Evolutionary conservation across 1,140 invertebrate species (phyloP).

Genomic region (Lutraria rhynchaena): DNA sequence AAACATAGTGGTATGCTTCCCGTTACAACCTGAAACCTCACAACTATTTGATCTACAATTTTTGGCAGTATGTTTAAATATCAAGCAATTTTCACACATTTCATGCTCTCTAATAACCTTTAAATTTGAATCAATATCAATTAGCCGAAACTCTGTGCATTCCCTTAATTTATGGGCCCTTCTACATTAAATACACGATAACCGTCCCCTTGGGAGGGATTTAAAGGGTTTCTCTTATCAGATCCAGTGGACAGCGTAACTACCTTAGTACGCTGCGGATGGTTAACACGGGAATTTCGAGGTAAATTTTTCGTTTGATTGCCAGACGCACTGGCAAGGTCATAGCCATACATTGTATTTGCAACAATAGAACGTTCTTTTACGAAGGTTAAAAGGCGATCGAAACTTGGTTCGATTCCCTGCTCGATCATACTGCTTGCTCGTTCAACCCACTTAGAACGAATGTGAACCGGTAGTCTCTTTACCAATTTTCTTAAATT

Average conservation of each 20-base stretch:
- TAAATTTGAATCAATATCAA: conserved; percentile 4
- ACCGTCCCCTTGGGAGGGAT: too few relatives aligned
- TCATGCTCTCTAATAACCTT: conserved; percentile 15
- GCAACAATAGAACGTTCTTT: neutral
- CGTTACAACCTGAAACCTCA: conserved; percentile 3
- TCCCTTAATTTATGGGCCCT: too few relatives aligned
- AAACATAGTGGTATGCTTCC: conserved; percentile 1
- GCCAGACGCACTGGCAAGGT: neutral
- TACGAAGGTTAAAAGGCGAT: neutral
- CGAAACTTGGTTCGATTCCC: conserved; percentile 2
- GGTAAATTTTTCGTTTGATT: too few relatives aligned
- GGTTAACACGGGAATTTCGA: too few relatives aligned
- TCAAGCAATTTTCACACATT: conserved; percentile 14
- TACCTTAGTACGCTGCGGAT: too few relatives aligned
- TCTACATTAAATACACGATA: too few relatives aligned
- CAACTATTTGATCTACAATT: conserved; percentile 3
- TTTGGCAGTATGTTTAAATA: neutral
- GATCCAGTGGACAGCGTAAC: too few relatives aligned
- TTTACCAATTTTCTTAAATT: neutral
- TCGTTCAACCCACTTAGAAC: conserved; percentile 10
- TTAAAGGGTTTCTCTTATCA: too few relatives aligned
- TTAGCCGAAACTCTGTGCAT: conserved; percentile 2
- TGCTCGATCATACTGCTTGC: conserved; percentile 8
- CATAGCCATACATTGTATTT: neutral
- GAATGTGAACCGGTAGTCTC: conserved; percentile 5